These are phyloP conservation scores for Ochropleura leucogaster DNA, from an alignment of 2,888 invertebrate genomes.

Conservation along the genomic window DNA sequence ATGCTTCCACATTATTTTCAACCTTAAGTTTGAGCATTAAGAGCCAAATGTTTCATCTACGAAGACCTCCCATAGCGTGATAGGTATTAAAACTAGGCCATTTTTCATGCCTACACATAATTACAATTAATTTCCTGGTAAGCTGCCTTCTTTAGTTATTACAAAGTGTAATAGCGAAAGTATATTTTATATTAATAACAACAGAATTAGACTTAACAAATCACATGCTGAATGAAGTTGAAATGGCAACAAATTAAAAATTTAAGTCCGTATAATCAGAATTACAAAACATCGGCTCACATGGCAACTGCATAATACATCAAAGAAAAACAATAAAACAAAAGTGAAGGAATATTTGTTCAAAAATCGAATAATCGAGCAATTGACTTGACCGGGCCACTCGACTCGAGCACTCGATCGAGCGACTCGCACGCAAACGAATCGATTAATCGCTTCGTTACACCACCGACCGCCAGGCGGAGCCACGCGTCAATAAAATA, in stretches of 20 bases:
- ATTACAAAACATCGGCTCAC: constrained; percentile 50
- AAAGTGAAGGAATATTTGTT: constrained; percentile 76
- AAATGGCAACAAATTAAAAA: constrained; percentile 48
- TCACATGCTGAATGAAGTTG: constrained; percentile 22
- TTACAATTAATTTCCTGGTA: constrained; percentile 62
- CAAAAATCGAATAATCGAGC: constrained; percentile 79
- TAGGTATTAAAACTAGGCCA: constrained; percentile 62
- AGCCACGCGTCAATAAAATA: constrained; percentile 90
- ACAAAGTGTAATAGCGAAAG: constrained; percentile 38
- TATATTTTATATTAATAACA: constrained; percentile 19
- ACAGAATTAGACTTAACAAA: constrained; percentile 33
- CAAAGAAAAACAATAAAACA: constrained; percentile 71
- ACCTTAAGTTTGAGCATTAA: constrained; percentile 68
- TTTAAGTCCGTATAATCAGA: constrained; percentile 48
- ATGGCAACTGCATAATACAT: constrained; percentile 46
- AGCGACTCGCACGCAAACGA: constrained; percentile 86
- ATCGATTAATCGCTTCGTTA: constrained; percentile 89
- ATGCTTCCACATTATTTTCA: constrained; percentile 65
- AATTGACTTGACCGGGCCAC: constrained; percentile 75
- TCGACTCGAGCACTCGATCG: constrained; percentile 80
- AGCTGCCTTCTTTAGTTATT: constrained; percentile 41
- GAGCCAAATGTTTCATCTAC: constrained; percentile 57
- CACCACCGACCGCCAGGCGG: constrained; percentile 86
- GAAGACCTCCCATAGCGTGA: constrained; percentile 78
- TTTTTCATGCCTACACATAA: constrained; percentile 63